Evolutionary conservation across 2,113 vertebrate species (phyloP), one percentile per base, ranked within the genome.

Genomic region (Myiopsitta monachus): DNA sequence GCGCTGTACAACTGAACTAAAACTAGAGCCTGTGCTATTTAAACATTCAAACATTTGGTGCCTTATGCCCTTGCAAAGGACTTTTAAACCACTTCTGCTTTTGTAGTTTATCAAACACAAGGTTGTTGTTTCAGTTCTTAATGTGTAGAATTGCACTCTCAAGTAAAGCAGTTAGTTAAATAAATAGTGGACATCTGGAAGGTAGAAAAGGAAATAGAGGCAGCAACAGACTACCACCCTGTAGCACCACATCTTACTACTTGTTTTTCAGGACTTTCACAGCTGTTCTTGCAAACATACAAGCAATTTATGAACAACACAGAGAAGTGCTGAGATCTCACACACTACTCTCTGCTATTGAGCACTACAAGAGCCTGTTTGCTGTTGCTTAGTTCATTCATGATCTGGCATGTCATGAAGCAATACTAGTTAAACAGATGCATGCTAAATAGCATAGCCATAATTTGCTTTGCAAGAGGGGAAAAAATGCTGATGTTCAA

Each of bases 221-320:
- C 51, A 75, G 30, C 28, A 51, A 7, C 13, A 62, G 54, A 12
- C 55, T 30, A 11, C 62, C 7, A 2, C 38, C 63, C 64, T 46
- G 49, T 2, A 75, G 55, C 62, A 28, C 62, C 30, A 3, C 4
- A 39, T 18, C 49, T 36, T 22, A 22, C 0, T 30, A n/a, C 31
- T 73, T 72, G 55, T 89, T 95, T 94, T 96, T 88, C 91, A 87
- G 52, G 93, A 92, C 86, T 96, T 95, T 80, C 87, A 77, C 83
- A 94, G 94, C 94, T 83, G 63, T 83, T 80, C 59, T 69, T 90
- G 78, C 80, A 87, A 92, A 70, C 46, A 41, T 66, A 72, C 5
- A 63, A 82, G 81, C 78, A 22, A 70, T 39, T 64, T 41, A 69
- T 64, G 57, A 84, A 24, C 68, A 73, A 38, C 57, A 59, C 31